Percentiles rank a stretch among this genome's conserved stretches.
These are phyloP conservation scores for Polia nebulosa DNA, from an alignment of 2,888 invertebrate genomes.

Conservation along the genomic window DNA sequence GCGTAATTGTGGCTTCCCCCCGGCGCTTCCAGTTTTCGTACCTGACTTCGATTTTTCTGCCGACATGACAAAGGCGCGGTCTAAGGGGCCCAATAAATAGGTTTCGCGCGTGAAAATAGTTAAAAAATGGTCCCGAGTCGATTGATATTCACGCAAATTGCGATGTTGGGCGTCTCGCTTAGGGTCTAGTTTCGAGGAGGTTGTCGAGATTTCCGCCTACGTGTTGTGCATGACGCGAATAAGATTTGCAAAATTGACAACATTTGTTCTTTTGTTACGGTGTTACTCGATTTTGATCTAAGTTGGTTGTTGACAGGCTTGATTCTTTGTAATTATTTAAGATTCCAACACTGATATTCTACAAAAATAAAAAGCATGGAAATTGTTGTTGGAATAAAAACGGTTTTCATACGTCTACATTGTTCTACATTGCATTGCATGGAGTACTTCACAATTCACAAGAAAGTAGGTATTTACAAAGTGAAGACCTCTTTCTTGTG, in stretches of 20 bases:
- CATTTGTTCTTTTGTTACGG: conserved; percentile 70
- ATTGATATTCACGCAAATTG: conserved; percentile 75
- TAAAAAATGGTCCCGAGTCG: conserved; percentile 80
- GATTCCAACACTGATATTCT: background rate
- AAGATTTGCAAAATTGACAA: conserved; percentile 76
- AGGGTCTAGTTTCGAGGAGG: conserved; percentile 72
- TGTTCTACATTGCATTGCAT: conserved; percentile 13
- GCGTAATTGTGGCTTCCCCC: conserved; percentile 88
- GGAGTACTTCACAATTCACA: background rate
- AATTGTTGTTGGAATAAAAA: background rate
- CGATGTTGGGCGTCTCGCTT: conserved; percentile 67
- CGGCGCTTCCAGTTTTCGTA: conserved; percentile 75
- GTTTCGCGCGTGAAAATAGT: conserved; percentile 85
- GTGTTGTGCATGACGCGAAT: conserved; percentile 74
- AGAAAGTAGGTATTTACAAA: conserved; percentile 19
- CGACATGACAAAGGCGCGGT: conserved; percentile 90
- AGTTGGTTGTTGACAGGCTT: conserved; percentile 15
- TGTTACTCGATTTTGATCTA: conserved; percentile 39
- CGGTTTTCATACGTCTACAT: background rate
- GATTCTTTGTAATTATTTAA: conserved; percentile 15
- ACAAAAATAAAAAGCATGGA: conserved; percentile 4
- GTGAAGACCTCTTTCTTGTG: conserved; percentile 41
- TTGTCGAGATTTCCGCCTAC: conserved; percentile 56
- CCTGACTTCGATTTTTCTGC: conserved; percentile 88
- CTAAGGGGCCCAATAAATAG: conserved; percentile 89